A percentile compares a stretch with the other conserved stretches of the same genome.
Conservation (phyloP, 2,113 vertebrate genomes). For the Sinocyclocheilus rhinocerous region DNA sequence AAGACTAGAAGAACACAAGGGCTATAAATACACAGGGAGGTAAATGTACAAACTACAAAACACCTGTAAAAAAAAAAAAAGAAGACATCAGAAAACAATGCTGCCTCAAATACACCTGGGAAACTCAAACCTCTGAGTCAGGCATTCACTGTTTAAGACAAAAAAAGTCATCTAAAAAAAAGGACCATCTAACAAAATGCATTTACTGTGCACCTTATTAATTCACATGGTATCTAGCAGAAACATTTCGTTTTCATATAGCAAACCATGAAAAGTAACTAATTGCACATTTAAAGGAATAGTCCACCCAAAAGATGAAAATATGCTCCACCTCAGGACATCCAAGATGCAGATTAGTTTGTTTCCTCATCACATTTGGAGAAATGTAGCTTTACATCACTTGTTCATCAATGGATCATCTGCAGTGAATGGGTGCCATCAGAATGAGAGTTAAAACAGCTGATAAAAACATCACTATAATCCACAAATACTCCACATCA, state of each 20-base stretch:
- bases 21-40: not conserved
- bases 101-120: not conserved
- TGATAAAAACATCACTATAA: not conserved
- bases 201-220: not conserved
- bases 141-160: not conserved
- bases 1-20: conserved; percentile 2
- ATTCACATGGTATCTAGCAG: no score
- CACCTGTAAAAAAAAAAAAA: not conserved
- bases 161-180: not conserved
- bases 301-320: no score
- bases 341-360: no score
- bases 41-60: not conserved
- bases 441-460: not conserved
- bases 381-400: no score
- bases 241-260: no score
- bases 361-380: no score
- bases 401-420: not conserved
- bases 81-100: not conserved
- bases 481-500: not conserved
- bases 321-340: no score
- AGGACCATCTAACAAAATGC: not conserved
- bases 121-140: not conserved
- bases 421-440: not conserved
- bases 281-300: no score
- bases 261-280: no score